Conservation (phyloP, 1,140 invertebrate species). For the Frieseomelitta varia region DNA sequence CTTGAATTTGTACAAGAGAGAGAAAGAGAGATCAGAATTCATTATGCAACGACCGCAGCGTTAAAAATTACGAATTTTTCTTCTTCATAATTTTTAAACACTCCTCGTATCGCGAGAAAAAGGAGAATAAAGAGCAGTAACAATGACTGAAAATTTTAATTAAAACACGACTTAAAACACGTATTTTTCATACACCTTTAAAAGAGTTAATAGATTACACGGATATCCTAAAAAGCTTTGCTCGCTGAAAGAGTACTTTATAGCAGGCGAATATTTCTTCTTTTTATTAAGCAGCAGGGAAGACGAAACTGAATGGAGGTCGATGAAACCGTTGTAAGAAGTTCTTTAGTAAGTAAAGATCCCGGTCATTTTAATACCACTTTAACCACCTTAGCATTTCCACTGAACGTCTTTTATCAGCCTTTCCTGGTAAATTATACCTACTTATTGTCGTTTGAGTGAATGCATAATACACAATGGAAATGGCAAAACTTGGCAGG, state of each 20-base stretch:
- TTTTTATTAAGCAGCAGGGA: background rate
- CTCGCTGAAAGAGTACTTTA: background rate
- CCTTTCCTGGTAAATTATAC: background rate
- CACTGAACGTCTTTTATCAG: background rate
- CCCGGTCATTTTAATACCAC: constrained; percentile 10
- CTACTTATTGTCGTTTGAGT: background rate
- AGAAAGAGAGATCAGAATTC: too few relatives aligned
- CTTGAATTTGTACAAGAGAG: too few relatives aligned
- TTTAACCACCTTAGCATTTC: background rate
- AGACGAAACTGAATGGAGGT: background rate
- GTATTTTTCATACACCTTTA: background rate
- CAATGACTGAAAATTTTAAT: background rate
- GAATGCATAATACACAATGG: background rate
- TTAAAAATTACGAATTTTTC: background rate
- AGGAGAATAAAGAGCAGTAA: background rate
- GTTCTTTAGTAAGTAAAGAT: background rate
- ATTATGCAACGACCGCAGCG: background rate
- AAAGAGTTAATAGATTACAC: background rate
- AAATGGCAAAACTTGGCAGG: background rate
- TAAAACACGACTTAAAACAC: background rate
- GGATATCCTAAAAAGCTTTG: background rate
- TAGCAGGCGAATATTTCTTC: background rate
- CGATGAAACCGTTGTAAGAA: constrained; percentile 1
- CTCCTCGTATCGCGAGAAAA: background rate
- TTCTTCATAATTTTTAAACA: background rate